Conservation (phyloP, 2,888 invertebrate genomes). For the Andrena flavipes region DNA sequence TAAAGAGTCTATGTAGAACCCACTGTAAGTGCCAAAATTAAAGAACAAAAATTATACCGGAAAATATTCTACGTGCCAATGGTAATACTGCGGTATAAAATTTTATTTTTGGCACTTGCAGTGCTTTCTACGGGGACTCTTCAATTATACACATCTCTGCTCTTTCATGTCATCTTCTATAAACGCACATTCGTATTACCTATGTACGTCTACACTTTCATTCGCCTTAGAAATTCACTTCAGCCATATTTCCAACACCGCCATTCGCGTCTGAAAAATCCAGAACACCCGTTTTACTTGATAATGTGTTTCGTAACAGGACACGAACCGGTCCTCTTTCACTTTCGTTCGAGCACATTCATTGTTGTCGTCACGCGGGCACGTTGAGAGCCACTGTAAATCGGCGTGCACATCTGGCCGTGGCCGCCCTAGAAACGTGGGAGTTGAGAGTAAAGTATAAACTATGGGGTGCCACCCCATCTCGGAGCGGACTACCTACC, state of each 20-base stretch:
- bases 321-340: slow-evolving; percentile 41
- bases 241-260: background rate
- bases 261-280: background rate
- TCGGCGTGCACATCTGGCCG: slow-evolving; percentile 80
- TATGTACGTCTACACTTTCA: no score
- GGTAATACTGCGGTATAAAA: no score
- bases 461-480: slow-evolving; percentile 78
- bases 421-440: slow-evolving; percentile 76
- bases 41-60: no score
- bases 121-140: no score
- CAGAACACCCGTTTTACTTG: background rate
- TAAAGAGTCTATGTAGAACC: no score
- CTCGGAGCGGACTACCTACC: slow-evolving; percentile 49
- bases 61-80: no score
- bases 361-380: slow-evolving; percentile 21
- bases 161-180: no score
- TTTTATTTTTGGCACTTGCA: no score
- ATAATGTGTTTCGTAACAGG: slow-evolving; percentile 13
- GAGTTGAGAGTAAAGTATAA: slow-evolving; percentile 79
- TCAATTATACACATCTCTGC: no score
- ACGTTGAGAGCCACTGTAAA: slow-evolving; percentile 76
- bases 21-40: no score
- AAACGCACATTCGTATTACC: no score
- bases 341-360: slow-evolving; percentile 32
- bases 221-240: background rate